Base-by-base conservation (phyloP, 2,797 vertebrate genomes). In the Pangasius krempfi region DNA sequence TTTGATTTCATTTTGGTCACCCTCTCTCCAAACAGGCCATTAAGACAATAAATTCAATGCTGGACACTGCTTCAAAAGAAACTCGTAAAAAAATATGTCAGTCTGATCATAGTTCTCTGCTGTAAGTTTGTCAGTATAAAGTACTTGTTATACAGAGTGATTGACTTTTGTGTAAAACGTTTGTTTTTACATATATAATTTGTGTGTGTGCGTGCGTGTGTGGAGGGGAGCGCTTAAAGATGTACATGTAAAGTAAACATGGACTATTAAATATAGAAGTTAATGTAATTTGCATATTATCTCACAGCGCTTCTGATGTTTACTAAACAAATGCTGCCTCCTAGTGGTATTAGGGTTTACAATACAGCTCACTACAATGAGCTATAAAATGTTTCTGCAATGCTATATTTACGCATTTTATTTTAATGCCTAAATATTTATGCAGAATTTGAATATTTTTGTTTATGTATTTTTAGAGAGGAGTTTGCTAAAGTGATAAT, bases 31-130 rank as follows among this genome's bases (percentile, higher is more conserved):
- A 60, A 85, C 92, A 98, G 97, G 96, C 95, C 25, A 87, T 97
- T 91, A 95, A 93, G 82, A 97, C 96, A 12, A 90, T 98, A 64
- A 97, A 97, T 88, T 93, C 92, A 44, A 94, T 97, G 90, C 93
- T 98, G 0, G 92, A 95, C 3, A 86, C 52, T 5, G 44, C 94
- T 4, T 82, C 95, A 8, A 92, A 91, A 62, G 94, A 96, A 50
- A 94, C 96, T 82, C 95, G 94, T 50, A 96, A 92, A 90, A 94
- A 93, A n/a, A 92, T 97, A 54, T 91, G 92, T 22, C 86, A 92
- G 3, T 95, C 94, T n/a, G 94, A 95, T 18, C 90, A 92, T 0
- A 89, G 88, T 79, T 85, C 18, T 0, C 93, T 98, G 80, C 94
- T 95, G 97, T 97, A 95, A 95, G 97, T 92, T 56, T 79, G 0